Base-by-base conservation (phyloP, 1,140 invertebrate genomes). In the Drosophila mauritiana region DNA sequence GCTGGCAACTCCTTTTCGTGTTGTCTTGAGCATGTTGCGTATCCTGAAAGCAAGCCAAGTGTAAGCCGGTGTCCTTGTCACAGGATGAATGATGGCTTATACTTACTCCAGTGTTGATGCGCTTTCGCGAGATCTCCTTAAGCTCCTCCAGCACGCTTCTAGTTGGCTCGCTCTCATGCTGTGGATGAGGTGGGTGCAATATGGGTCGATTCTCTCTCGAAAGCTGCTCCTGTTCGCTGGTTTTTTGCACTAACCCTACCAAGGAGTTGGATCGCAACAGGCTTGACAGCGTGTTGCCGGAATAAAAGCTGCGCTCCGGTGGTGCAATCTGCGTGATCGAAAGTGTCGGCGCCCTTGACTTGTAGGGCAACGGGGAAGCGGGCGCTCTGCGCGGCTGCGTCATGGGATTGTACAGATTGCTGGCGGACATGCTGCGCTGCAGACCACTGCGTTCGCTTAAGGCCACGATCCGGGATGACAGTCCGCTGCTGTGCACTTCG, bases 121-220 rank as follows among this genome's bases (percentile, higher is more conserved):
- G 90, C 81, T 93, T 93, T n/a, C 93, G 78, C 1, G 93, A 93
- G 36, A 93, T 93, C 73, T 93, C 93, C 68, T 93, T 93, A 0
- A 93, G 78, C 31, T 93, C 93, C 65, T 93, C 93, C 15, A 93
- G 73, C 34, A 93, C 93, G 74, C 93, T 93, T 40, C 92, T 91
- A 7, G 93, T 93, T 15, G 91, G 92, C 20, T 89, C 90, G 43
- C 77, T 77, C 36, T 91, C 92, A 34, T 80, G 85, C 27, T 92
- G 89, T 6, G 84, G 59, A 15, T 88, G 78, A n/a, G 80, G 85
- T 1, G 85, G 89, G 67, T 92, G 91, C 36, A 92, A 8, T 13
- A 92, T 92, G 1, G 91, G 91, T 11, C 88, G 73, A 78, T 92
- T 92, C 31, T 92, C 91, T 1, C 88, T 57, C 2, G 82, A 91